These are phyloP conservation scores for Scaptomyza reducta DNA, from an alignment of 2,888 invertebrate genomes.

Conservation along the genomic window DNA sequence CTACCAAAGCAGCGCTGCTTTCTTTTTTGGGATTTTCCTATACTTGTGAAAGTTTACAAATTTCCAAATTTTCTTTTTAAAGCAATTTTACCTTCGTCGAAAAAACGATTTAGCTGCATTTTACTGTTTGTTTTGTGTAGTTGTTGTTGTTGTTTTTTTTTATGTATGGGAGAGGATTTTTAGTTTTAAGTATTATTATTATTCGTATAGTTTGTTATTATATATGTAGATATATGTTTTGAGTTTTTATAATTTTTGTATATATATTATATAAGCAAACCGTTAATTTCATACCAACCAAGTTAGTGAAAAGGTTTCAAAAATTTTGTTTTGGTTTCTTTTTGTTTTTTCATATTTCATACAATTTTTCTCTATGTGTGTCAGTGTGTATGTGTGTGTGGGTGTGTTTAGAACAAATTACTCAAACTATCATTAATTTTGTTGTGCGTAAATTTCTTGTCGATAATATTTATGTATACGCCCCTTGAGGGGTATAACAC, in stretches of 20 bases:
- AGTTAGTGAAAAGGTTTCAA: constrained; percentile 65
- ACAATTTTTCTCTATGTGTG: constrained; percentile 20
- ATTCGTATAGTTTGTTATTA: constrained; percentile 49
- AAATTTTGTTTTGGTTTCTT: constrained; percentile 31
- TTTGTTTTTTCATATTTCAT: constrained; percentile 9
- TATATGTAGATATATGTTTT: constrained; percentile 37
- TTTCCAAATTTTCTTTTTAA: constrained; percentile 24
- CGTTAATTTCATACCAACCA: constrained; percentile 76
- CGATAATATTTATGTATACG: constrained; percentile 38
- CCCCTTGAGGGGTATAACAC: constrained; percentile 29
- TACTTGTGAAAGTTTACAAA: constrained; percentile 29
- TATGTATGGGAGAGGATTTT: constrained; percentile 17
- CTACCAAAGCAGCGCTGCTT: constrained; percentile 76
- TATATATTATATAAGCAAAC: constrained; percentile 76
- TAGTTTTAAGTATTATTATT: constrained; percentile 20
- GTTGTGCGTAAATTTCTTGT: constrained; percentile 24
- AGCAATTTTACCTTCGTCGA: constrained; percentile 32
- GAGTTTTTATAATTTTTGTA: constrained; percentile 31
- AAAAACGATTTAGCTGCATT: constrained; percentile 47
- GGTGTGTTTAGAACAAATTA: constrained; percentile 38
- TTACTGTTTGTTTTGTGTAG: constrained; percentile 10
- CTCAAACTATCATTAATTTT: constrained; percentile 7
- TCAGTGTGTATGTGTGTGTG: constrained; percentile 1
- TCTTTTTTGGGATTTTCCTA: constrained; percentile 4
- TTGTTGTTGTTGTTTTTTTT: constrained; percentile 10